Percentiles rank a stretch among this genome's conserved stretches.
phyloP scores from a whole-genome alignment of 2,888 invertebrate species.

The Synergus gifuensis region DNA sequence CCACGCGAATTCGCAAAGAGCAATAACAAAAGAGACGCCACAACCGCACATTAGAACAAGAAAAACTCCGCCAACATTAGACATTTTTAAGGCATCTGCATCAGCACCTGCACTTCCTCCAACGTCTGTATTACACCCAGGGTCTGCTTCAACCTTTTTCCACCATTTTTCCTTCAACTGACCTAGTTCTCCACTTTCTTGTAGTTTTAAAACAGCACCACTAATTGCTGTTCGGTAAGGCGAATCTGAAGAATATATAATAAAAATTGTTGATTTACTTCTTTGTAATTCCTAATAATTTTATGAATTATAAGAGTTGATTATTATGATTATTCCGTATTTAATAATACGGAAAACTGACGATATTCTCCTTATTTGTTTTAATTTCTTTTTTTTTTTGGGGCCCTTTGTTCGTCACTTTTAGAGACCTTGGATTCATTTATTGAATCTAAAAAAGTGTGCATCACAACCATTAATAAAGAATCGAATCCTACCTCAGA shows the following conservation, averaged over 20 bases:
- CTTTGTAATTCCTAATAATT: no score
- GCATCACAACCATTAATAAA: no score
- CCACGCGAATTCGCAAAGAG: conserved; percentile 91
- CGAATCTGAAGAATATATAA: conserved; percentile 80
- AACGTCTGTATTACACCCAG: not conserved
- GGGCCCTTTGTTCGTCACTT: no score
- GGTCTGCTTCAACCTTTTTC: conserved; percentile 80
- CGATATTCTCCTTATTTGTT: no score
- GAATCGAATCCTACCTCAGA: no score
- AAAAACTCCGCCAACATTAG: conserved; percentile 95
- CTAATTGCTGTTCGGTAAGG: conserved; percentile 90
- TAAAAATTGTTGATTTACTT: not conserved
- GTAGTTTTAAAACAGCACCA: conserved; percentile 92
- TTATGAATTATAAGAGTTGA: no score
- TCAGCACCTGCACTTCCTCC: conserved; percentile 61
- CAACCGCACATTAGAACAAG: conserved; percentile 89
- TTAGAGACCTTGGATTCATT: no score
- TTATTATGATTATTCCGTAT: no score
- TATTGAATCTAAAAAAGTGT: no score
- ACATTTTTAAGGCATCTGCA: conserved; percentile 85
- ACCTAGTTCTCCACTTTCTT: conserved; percentile 85
- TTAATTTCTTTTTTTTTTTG: no score
- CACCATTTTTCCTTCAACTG: conserved; percentile 78
- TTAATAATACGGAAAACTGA: no score
- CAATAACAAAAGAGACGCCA: conserved; percentile 84